These are phyloP conservation scores for Zaprionus davidi DNA, from an alignment of 1,140 invertebrate species.

Conservation along the genomic window DNA sequence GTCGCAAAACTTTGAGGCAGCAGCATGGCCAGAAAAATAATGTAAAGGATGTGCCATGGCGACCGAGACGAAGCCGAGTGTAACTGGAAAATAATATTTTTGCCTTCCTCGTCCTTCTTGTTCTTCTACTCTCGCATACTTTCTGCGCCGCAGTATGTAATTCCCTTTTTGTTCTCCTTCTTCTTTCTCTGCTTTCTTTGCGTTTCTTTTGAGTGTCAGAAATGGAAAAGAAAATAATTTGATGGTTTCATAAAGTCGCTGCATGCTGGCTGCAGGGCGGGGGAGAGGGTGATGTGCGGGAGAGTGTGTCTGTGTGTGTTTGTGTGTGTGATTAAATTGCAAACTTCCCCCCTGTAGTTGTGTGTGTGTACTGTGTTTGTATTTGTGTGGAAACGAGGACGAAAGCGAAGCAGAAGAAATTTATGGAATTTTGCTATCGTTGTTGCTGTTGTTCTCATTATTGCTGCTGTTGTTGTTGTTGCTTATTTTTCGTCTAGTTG, in stretches of 20 bases:
- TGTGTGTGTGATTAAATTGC: slow-evolving; percentile 75
- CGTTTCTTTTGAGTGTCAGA: slow-evolving; percentile 83
- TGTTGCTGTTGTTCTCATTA: slow-evolving; percentile 28
- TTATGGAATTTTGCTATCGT: slow-evolving; percentile 67
- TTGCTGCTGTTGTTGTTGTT: slow-evolving; percentile 44
- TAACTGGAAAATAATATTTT: slow-evolving; percentile 83
- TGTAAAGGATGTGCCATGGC: slow-evolving; percentile 80
- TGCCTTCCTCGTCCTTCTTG: slow-evolving; percentile 37
- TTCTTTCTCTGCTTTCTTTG: slow-evolving; percentile 52
- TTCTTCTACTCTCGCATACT: not conserved
- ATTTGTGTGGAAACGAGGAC: slow-evolving; percentile 34
- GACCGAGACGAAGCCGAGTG: slow-evolving; percentile 70
- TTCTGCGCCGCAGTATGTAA: slow-evolving; percentile 42
- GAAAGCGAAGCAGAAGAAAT: slow-evolving; percentile 60
- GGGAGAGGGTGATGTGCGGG: slow-evolving; percentile 6
- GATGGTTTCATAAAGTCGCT: slow-evolving; percentile 83
- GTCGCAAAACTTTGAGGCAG: slow-evolving; percentile 68
- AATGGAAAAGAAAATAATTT: slow-evolving; percentile 84
- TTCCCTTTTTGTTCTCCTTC: slow-evolving; percentile 47
- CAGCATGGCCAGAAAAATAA: slow-evolving; percentile 59
- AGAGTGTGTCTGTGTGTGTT: slow-evolving; percentile 29
- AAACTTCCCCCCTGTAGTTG: slow-evolving; percentile 57
- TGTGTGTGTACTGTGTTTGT: slow-evolving; percentile 33
- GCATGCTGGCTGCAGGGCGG: slow-evolving; percentile 34
- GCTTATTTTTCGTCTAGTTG: slow-evolving; percentile 67